Percentiles rank a stretch among this genome's conserved stretches.
These are phyloP conservation scores for Yponomeuta sedellus DNA, from an alignment of 2,888 invertebrate genomes.

Conservation along the genomic window DNA sequence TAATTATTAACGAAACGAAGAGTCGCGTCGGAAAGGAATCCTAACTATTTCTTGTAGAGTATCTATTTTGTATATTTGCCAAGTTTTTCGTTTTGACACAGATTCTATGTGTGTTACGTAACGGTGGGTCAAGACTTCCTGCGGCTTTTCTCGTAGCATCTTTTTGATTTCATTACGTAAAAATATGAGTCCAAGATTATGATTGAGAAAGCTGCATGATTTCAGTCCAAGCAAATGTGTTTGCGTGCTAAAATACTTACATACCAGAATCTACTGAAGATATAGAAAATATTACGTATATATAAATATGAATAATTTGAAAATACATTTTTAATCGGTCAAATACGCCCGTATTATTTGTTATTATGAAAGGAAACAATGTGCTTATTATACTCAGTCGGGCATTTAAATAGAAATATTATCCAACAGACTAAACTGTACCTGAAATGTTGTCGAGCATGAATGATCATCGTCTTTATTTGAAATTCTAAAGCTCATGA, in stretches of 20 bases:
- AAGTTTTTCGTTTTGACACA: conserved; percentile 11
- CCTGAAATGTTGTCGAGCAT: background rate
- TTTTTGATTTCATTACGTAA: background rate
- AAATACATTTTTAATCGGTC: background rate
- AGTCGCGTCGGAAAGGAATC: too few relatives aligned
- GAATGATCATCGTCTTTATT: background rate
- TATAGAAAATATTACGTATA: background rate
- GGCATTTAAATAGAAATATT: background rate
- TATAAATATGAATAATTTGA: background rate
- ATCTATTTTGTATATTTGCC: conserved; percentile 9
- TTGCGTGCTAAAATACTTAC: background rate
- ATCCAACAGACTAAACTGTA: background rate
- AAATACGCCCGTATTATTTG: background rate
- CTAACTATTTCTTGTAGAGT: too few relatives aligned
- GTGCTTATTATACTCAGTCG: background rate
- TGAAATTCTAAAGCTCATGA: conserved; percentile 2
- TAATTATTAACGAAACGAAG: too few relatives aligned
- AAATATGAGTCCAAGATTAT: background rate
- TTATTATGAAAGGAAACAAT: background rate
- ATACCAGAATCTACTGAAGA: background rate
- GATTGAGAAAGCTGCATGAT: background rate
- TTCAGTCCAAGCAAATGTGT: background rate
- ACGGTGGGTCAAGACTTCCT: conserved; percentile 7
- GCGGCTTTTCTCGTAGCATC: background rate
- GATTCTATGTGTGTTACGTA: conserved; percentile 14